These are phyloP conservation scores for Arctocebus calabarensis DNA, from an alignment of 2,797 vertebrate species.

Conservation along the genomic window DNA sequence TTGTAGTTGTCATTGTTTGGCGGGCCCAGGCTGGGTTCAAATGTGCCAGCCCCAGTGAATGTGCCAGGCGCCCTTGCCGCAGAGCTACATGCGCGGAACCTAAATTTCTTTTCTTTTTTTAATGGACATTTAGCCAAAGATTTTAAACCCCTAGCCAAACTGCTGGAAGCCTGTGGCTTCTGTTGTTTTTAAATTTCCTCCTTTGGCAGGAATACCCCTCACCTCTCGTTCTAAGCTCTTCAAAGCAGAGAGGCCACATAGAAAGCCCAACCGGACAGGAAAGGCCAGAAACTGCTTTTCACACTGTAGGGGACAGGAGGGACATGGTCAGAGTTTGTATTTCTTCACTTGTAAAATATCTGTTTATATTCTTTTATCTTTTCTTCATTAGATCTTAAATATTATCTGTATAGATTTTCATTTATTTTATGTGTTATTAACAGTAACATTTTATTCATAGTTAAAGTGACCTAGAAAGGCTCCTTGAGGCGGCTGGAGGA, in stretches of 20 bases:
- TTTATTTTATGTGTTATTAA: neutral
- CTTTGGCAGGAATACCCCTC: neutral
- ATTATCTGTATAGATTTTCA: neutral
- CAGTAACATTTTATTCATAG: conserved; percentile 15
- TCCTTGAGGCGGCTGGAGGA: neutral
- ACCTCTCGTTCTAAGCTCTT: neutral
- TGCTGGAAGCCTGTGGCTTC: neutral
- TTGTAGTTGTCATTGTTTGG: too few species aligned
- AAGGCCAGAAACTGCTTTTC: neutral
- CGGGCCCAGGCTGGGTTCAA: too few species aligned
- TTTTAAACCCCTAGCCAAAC: conserved; percentile 25
- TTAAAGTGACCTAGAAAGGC: neutral
- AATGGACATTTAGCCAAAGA: conserved; percentile 36
- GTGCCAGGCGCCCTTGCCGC: too few species aligned
- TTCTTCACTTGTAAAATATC: conserved; percentile 32
- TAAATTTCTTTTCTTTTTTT: neutral
- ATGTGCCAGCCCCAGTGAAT: too few species aligned
- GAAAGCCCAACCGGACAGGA: neutral
- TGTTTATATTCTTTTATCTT: neutral
- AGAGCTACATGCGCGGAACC: too few species aligned
- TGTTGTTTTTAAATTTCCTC: neutral
- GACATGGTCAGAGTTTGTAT: neutral
- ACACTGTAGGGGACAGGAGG: neutral
- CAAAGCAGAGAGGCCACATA: neutral
- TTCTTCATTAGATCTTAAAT: neutral